Evolutionary conservation across 37 sponge, comb jelly and placozoan genomes (phyloP).

Genomic region (Diacarnus erythraeanus): DNA sequence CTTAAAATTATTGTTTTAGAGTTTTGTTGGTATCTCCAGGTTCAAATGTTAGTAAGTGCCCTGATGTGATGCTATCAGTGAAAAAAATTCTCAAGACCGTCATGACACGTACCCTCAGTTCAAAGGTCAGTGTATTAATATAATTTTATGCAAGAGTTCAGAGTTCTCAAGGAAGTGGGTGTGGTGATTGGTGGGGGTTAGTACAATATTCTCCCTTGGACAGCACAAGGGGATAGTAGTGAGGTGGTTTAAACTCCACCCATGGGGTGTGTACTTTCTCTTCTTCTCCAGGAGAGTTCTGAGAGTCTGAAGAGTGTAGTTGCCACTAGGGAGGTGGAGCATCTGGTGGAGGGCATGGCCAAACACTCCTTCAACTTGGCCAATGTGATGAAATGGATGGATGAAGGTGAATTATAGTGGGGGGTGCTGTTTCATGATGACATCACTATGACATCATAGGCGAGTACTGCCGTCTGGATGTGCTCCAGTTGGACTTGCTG

Average conservation of each 20-base stretch:
- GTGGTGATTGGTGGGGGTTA: too few relatives aligned
- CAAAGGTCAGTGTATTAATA: not conserved
- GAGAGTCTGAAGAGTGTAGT: not conserved
- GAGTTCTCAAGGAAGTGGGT: too few relatives aligned
- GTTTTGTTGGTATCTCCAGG: not conserved
- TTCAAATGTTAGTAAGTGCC: too few relatives aligned
- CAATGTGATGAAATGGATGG: slow-evolving; percentile 31
- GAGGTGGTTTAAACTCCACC: too few relatives aligned
- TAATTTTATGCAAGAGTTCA: too few relatives aligned
- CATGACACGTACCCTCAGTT: slow-evolving; percentile 6
- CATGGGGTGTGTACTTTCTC: too few relatives aligned
- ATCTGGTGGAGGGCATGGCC: not conserved
- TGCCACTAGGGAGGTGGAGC: slow-evolving; percentile 5
- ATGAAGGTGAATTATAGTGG: slow-evolving; percentile 6
- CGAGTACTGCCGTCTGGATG: slow-evolving; percentile 57
- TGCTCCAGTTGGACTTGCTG: slow-evolving; percentile 61
- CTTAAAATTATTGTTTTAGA: too few relatives aligned
- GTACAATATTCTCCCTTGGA: too few relatives aligned
- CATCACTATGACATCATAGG: not conserved
- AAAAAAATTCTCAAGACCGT: slow-evolving; percentile 40
- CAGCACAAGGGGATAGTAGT: not conserved
- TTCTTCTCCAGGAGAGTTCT: not conserved
- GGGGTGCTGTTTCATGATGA: not conserved
- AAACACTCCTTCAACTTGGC: slow-evolving; percentile 21
- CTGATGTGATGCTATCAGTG: slow-evolving; percentile 26